phyloP scores from a whole-genome alignment of 2,797 vertebrate genomes.

The Oryzias dopingdopingensis region DNA sequence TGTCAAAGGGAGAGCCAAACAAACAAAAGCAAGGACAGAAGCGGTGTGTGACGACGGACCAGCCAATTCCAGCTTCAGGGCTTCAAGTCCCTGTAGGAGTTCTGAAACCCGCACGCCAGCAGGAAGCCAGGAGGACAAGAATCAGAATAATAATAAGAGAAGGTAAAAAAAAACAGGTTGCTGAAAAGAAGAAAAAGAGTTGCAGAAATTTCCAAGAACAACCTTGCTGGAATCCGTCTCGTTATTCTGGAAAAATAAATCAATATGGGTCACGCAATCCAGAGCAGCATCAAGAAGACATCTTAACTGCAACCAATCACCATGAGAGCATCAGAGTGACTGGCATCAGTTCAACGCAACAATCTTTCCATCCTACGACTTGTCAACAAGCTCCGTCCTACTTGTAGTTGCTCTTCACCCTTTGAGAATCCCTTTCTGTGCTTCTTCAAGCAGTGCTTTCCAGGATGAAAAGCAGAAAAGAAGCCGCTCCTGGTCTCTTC shows the following conservation, averaged over 20 bases:
- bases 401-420: conserved; percentile 42
- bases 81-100: conserved; percentile 53
- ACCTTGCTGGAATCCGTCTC: conserved; percentile 36
- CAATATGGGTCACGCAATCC: conserved; percentile 49
- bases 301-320: conserved; percentile 38
- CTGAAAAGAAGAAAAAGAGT: no score
- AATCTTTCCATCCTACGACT: conserved; percentile 47
- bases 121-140: conserved; percentile 39
- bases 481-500: conserved; percentile 47
- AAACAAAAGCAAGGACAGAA: conserved; percentile 26
- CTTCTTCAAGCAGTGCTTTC: conserved; percentile 43
- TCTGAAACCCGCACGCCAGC: conserved; percentile 36
- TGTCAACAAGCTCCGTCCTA: conserved; percentile 43
- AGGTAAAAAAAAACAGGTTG: conserved; percentile 13
- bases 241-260: conserved; percentile 48
- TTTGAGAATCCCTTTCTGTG: conserved; percentile 28
- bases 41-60: conserved; percentile 41
- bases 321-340: conserved; percentile 38
- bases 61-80: conserved; percentile 52
- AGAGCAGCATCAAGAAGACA: conserved; percentile 35
- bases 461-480: conserved; percentile 34
- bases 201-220: conserved; percentile 52
- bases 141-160: conserved; percentile 28
- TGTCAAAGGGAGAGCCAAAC: conserved; percentile 41
- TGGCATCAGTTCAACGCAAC: conserved; percentile 39